Evolutionary conservation across 2,888 invertebrate genomes (phyloP), one percentile per base, ranked within the genome.

Genomic region (Nomada ruficornis): DNA sequence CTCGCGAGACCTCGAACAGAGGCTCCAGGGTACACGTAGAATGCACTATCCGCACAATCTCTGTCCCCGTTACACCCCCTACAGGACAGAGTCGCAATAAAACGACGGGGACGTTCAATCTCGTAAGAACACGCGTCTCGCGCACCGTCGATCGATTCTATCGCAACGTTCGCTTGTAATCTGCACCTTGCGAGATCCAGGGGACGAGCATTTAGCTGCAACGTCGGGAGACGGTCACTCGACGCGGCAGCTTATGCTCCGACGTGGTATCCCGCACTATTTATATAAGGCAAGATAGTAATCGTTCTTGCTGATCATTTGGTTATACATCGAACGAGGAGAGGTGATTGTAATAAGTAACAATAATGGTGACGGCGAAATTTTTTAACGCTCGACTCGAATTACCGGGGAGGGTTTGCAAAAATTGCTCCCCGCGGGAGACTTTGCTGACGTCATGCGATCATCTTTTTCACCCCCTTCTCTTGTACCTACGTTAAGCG

Each of bases 211-310:
- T 84, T 76, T 79, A 84, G 71, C 79, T 77, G 74, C 76, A 63
- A 70, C 78, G 84, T 80, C 81, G 82, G 70, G 72, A n/a, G 74
- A 83, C 88, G 84, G 86, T 87, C 82, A 73, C 71, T 65, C 84
- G 82, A 82, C 79, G 65, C 72, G 81, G 75, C 76, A 71, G 57
- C 52, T 88, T 80, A 65, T 77, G 59, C 63, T 42, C 64, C 42
- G 64, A 71, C 68, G 2, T 4, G 29, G 9, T 20, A 23, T 36
- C 60, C 47, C n/a, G 70, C 36, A 50, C 2, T 11, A 15, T 2
- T 47, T 54, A n/a, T 70, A 23, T 42, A 3, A 57, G 15, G n/a
- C 29, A 20, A 20, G 42, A n/a, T 20, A 42, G n/a, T 42, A 62
- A 77, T 52, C 20, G 63, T 62, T 42, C 11, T n/a, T 7, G 3